Conservation (phyloP, 2,888 invertebrate genomes). For the Poecilobothrus nobilitatus region DNA sequence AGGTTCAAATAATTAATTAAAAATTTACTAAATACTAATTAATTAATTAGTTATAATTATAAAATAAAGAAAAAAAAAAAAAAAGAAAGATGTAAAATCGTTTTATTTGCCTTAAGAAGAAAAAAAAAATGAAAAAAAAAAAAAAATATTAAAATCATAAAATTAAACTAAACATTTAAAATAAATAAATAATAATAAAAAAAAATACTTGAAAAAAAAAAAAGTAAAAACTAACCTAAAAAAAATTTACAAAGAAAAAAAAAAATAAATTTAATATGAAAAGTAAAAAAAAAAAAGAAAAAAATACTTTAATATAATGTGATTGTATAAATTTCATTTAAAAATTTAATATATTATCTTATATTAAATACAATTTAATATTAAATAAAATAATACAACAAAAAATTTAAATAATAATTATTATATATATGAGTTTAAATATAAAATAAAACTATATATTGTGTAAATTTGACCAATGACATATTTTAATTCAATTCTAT, state of each 20-base stretch:
- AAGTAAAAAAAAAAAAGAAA: background rate
- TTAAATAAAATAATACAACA: background rate
- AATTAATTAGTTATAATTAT: background rate
- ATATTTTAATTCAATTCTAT: background rate
- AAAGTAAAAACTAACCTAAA: background rate
- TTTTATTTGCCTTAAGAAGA: constrained; percentile 3
- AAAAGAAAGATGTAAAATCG: background rate
- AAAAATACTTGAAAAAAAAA: too few relatives aligned
- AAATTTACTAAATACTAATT: background rate
- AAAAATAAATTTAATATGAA: background rate
- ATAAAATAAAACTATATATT: background rate
- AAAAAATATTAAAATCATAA: background rate
- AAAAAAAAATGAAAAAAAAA: too few relatives aligned
- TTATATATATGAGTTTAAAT: background rate
- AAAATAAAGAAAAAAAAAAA: background rate
- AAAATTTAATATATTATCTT: constrained; percentile 2
- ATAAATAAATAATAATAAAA: background rate
- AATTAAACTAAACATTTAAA: background rate
- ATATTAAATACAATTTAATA: constrained; percentile 1
- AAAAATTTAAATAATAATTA: background rate
- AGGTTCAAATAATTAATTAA: background rate
- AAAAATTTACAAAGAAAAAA: background rate
- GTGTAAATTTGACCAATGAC: background rate
- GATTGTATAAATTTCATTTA: constrained; percentile 3
- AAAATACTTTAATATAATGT: background rate